A percentile compares a stretch with the other conserved stretches of the same genome.
Conservation (phyloP, 2,888 invertebrate genomes). For the Acrobasis repandana region DNA sequence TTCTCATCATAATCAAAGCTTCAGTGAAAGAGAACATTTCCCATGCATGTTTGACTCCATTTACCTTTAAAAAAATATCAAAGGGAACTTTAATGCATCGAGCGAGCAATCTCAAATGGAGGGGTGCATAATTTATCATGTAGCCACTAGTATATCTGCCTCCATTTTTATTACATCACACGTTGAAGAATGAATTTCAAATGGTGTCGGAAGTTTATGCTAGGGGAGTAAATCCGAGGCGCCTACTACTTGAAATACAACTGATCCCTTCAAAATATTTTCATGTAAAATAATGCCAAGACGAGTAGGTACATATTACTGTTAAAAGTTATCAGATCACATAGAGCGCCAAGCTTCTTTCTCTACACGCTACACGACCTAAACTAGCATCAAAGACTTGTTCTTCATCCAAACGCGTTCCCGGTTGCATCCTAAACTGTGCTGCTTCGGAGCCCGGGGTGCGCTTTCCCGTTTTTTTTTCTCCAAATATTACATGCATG, state of each 20-base stretch:
- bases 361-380: too few species aligned
- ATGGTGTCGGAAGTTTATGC: constrained; percentile 78
- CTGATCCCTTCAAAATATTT: too few species aligned
- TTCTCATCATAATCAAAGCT: neutral
- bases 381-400: too few species aligned
- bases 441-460: too few species aligned
- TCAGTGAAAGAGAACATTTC: constrained; percentile 10
- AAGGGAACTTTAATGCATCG: constrained; percentile 73
- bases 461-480: too few species aligned
- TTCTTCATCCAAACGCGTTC: too few species aligned
- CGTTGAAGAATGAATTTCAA: constrained; percentile 82
- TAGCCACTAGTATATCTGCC: constrained; percentile 63
- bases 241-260: constrained; percentile 40
- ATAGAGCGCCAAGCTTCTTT: too few species aligned
- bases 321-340: too few species aligned
- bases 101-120: constrained; percentile 69
- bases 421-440: too few species aligned
- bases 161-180: constrained; percentile 82
- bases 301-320: too few species aligned
- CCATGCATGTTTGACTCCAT: constrained; percentile 57
- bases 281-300: too few species aligned
- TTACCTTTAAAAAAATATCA: constrained; percentile 69
- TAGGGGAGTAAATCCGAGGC: constrained; percentile 68
- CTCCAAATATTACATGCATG: too few species aligned
- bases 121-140: constrained; percentile 81